These are phyloP conservation scores for Spisula subtruncata DNA, from an alignment of 2,888 invertebrate genomes.

Conservation along the genomic window DNA sequence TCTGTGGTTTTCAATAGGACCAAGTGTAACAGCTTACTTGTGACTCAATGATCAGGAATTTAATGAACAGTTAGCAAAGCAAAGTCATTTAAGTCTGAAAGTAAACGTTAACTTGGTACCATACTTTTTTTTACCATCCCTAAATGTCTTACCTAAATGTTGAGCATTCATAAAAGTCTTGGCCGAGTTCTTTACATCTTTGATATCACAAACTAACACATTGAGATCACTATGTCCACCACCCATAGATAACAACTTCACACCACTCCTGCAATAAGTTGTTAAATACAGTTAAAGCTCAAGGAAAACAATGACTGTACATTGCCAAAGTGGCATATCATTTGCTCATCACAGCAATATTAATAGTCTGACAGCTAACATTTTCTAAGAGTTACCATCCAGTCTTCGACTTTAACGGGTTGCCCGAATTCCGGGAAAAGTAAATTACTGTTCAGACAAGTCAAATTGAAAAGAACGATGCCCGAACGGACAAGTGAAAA, in stretches of 20 bases:
- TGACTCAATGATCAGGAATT: too few relatives aligned
- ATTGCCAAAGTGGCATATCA: background rate
- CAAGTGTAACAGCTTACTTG: too few relatives aligned
- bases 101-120: too few relatives aligned
- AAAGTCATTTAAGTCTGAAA: too few relatives aligned
- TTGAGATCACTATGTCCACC: slow-evolving; percentile 88
- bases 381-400: too few relatives aligned
- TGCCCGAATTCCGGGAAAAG: too few relatives aligned
- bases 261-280: slow-evolving; percentile 87
- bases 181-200: slow-evolving; percentile 88
- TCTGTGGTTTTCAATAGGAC: too few relatives aligned
- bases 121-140: too few relatives aligned
- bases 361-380: too few relatives aligned
- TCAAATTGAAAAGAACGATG: background rate
- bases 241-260: slow-evolving; percentile 88
- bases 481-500: too few relatives aligned
- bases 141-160: slow-evolving; percentile 83
- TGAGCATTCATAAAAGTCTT: slow-evolving; percentile 88
- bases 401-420: too few relatives aligned
- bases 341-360: background rate
- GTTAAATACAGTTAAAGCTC: background rate
- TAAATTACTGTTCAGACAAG: background rate
- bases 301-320: background rate
- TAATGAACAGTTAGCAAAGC: too few relatives aligned
- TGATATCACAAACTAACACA: slow-evolving; percentile 89